Evolutionary conservation across 2,888 invertebrate species (phyloP), one percentile per base, ranked within the genome.

Genomic region (Argynnis bischoffii): DNA sequence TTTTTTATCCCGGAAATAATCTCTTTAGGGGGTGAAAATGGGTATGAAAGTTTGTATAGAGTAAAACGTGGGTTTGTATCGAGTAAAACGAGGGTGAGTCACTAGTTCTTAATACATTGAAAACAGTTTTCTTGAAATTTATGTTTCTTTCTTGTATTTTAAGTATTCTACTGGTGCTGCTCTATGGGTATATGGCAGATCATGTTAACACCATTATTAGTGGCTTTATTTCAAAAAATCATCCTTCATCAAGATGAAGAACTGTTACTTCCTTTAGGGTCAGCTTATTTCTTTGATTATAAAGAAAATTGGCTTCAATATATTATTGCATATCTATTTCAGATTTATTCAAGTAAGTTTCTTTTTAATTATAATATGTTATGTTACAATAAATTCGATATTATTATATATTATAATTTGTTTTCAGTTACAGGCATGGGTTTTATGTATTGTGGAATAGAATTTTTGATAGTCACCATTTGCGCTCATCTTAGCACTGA

Each of bases 271-370:
- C 85, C 85, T 6, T 84, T 85, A 54, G 77, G 77, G 35, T 82
- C 81, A 69, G 78, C 77, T 1, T 84, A 81, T 51, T 87, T 86
- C 0, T 86, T 83, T 69, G 79, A 85, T 72, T 78, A 81, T 6
- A 73, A 71, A 3, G 74, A 76, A 67, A 80, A 74, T 73, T 85
- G 83, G 86, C 46, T 71, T 13, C 76, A 74, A 70, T 89, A 88
- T 76, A 72, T 82, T 54, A 69, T 68, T 16, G 76, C 80, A 18
- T 88, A 88, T 74, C 64, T 77, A 16, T 83, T 85, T 70, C 80
- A 88, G 72, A 69, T 66, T 51, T 85, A 81, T 69, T 77, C 79
- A 59, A 79, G 88, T 88, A 78, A 81, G 85, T 83, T 8, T 15
- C 4, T 55, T 47, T 47, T 35, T 11, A n/a, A 26, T 26, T 26